phyloP scores from a whole-genome alignment of 1,140 invertebrate species.

The Drosophila melanogaster region Release_6_plus_ISO1_MT NC_004354.4:6316001-6316500 shows the following conservation, averaged over 20 bases:
- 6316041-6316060: slow-evolving; percentile 23
- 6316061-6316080: slow-evolving; percentile 19
- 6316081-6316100: slow-evolving; percentile 53
- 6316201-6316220: slow-evolving; percentile 30
- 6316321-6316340: too few relatives aligned
- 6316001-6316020: slow-evolving; percentile 30
- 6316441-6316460: not conserved
- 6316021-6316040: slow-evolving; percentile 43
- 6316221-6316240: slow-evolving; percentile 25
- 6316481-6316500: slow-evolving; percentile 70
- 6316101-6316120: slow-evolving; percentile 87
- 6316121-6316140: slow-evolving; percentile 95
- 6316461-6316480: slow-evolving; percentile 46
- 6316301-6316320: slow-evolving; percentile 3
- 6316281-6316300: slow-evolving; percentile 6
- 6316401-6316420: too few relatives aligned
- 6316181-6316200: slow-evolving; percentile 45
- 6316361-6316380: too few relatives aligned
- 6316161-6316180: slow-evolving; percentile 87
- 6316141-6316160: slow-evolving; percentile 96
- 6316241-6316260: slow-evolving; percentile 18
- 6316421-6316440: not conserved
- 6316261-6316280: slow-evolving; percentile 53
- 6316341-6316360: too few relatives aligned
- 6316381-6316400: too few relatives aligned